These are phyloP conservation scores for Neoascia interrupta DNA, from an alignment of 2,888 invertebrate species.

Conservation along the genomic window DNA sequence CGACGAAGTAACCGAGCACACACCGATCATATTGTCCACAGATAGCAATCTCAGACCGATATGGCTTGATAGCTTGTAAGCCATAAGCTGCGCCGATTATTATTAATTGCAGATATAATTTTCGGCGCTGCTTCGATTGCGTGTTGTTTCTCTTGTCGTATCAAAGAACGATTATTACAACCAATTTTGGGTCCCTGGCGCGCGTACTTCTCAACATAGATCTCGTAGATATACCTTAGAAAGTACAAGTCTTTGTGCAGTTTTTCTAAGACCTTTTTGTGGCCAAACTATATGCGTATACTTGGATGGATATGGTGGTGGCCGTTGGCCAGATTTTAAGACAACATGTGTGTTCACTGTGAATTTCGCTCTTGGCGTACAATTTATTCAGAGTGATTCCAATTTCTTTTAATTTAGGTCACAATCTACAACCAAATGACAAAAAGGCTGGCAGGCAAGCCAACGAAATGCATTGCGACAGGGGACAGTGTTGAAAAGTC, in stretches of 20 bases:
- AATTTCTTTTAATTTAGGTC: constrained; percentile 37
- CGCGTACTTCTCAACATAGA: too few relatives aligned
- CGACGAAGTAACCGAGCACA: constrained; percentile 36
- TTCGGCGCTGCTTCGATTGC: constrained; percentile 43
- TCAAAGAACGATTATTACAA: constrained; percentile 20
- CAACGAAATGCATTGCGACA: neutral
- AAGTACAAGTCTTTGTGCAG: too few relatives aligned
- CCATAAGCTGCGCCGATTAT: constrained; percentile 29
- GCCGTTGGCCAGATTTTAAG: too few relatives aligned
- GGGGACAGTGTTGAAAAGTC: neutral
- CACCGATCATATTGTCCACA: constrained; percentile 58
- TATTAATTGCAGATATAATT: constrained; percentile 61
- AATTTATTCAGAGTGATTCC: neutral
- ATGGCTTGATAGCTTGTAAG: neutral
- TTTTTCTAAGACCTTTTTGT: too few relatives aligned
- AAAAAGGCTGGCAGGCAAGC: constrained; percentile 26
- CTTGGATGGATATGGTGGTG: too few relatives aligned
- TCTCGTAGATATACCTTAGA: too few relatives aligned
- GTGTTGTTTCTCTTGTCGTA: constrained; percentile 40
- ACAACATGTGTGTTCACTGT: too few relatives aligned
- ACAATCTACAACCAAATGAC: constrained; percentile 28
- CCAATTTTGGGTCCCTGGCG: too few relatives aligned
- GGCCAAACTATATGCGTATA: too few relatives aligned
- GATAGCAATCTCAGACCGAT: constrained; percentile 46
- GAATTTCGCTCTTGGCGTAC: too few relatives aligned